phyloP scores from a whole-genome alignment of 2,797 vertebrate species.

The Florisuga fusca region DNA sequence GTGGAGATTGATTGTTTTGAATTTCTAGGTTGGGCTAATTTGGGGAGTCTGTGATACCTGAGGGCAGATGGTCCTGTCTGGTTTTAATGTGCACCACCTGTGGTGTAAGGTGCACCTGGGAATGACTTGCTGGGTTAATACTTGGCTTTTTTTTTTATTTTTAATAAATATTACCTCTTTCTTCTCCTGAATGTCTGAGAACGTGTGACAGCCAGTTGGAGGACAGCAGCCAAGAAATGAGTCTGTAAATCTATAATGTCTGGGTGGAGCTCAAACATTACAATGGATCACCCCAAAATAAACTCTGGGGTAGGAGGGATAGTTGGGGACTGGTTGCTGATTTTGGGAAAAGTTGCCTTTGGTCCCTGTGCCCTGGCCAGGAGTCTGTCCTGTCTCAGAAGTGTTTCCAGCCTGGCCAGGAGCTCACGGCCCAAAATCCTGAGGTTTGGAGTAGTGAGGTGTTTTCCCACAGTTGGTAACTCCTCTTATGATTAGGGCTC shows the following conservation, averaged over 20 bases:
- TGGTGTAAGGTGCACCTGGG: not conserved
- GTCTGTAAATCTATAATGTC: not conserved
- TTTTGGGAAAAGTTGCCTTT: not conserved
- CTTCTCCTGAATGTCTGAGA: not conserved
- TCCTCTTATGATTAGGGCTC: not conserved
- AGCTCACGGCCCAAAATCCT: not conserved
- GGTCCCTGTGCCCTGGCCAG: not conserved
- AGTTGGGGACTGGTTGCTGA: not conserved
- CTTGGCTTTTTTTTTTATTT: no score
- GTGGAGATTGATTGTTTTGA: not conserved
- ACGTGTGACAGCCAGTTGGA: not conserved
- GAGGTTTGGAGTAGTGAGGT: not conserved
- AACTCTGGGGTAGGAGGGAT: not conserved
- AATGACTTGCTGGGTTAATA: not conserved
- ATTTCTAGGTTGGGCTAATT: not conserved
- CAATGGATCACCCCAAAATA: not conserved
- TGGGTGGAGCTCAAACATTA: rapidly evolving
- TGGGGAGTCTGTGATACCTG: not conserved
- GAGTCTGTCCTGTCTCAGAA: not conserved
- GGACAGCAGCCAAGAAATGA: not conserved
- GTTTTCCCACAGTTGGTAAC: not conserved
- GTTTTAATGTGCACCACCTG: not conserved
- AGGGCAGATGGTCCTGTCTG: not conserved
- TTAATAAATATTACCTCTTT: not conserved
- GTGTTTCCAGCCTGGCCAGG: rapidly evolving